Base-by-base conservation (phyloP, 1,140 invertebrate genomes). In the Aporrectodea caliginosa region DNA sequence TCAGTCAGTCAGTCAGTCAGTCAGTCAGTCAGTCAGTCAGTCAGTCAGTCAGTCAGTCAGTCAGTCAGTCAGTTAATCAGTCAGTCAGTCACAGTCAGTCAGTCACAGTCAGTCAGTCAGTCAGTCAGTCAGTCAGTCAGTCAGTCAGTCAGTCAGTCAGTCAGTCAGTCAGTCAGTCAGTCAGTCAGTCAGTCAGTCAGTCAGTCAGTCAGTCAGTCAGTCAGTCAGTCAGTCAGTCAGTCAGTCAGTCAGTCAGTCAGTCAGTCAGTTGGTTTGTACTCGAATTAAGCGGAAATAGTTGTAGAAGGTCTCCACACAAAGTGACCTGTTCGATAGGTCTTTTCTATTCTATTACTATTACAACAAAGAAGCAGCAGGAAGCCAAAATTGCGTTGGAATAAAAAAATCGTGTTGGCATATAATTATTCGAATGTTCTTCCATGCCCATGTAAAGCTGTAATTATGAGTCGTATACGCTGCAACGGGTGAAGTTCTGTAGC, bases 1-100 rank as follows among this genome's bases (percentile, higher is more conserved):
- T 93, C 43, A 58, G 43, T 58, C 43, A 58, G 43, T 58, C 43
- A 58, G 43, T 58, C 43, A 58, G 43, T 58, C 43, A 58, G 43
- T 58, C 43, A 58, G 43, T 58, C 43, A 58, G 43, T 58, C 43
- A 58, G 43, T 58, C 43, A 58, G 43, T 58, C 43, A 58, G 43
- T 58, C 43, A 58, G 43, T 58, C 43, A 22, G 43, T 12, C 22
- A 58, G 43, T 58, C 43, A 22, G 43, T 58, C 43, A 22, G 43
- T 22, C 43, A 58, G 43, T 22, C 6, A 22, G 6, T 12, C 43
- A 58, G 43, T 6, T 22, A 6, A 58, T 6, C 43, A 58, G 43
- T 58, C 43, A 58, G 43, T 58, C 43, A 58, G 43, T 58, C 43
- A 58, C 6, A 12, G 6, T 12, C 6, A 12, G 6, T 12, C 6